Conservation (phyloP, 2,113 vertebrate genomes). For the Petrocephalus zakoni region DNA sequence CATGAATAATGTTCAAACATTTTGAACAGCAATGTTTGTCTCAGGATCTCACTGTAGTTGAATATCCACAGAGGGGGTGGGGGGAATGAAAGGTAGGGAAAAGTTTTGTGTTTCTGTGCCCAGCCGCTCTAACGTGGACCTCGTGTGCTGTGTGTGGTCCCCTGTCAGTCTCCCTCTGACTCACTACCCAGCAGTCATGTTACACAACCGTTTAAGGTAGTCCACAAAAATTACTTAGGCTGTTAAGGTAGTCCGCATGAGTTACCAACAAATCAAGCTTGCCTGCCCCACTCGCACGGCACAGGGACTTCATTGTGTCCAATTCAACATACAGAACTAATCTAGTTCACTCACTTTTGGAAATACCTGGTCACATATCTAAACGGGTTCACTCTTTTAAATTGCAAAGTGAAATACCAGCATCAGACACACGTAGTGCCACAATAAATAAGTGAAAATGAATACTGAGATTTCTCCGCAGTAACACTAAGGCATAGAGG, state of each 20-base stretch:
- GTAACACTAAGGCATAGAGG: background rate
- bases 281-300: background rate
- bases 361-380: background rate
- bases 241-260: slow-evolving; percentile 20
- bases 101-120: slow-evolving; percentile 13
- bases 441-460: background rate
- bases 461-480: background rate
- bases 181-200: slow-evolving; percentile 53
- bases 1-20: background rate
- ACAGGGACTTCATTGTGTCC: background rate
- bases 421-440: background rate
- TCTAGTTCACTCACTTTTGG: background rate
- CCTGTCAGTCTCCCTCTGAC: slow-evolving; percentile 44
- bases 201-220: slow-evolving; percentile 53
- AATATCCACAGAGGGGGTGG: slow-evolving; percentile 18
- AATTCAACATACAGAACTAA: background rate
- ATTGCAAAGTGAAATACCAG: background rate
- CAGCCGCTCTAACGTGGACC: slow-evolving; percentile 19
- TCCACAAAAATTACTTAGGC: slow-evolving; percentile 21
- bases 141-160: slow-evolving; percentile 60
- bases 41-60: background rate
- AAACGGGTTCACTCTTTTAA: background rate
- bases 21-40: background rate
- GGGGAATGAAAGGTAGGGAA: slow-evolving; percentile 15
- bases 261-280: background rate